These are phyloP conservation scores for Drosophila kepulauana DNA, from an alignment of 1,140 invertebrate genomes.

Conservation along the genomic window DNA sequence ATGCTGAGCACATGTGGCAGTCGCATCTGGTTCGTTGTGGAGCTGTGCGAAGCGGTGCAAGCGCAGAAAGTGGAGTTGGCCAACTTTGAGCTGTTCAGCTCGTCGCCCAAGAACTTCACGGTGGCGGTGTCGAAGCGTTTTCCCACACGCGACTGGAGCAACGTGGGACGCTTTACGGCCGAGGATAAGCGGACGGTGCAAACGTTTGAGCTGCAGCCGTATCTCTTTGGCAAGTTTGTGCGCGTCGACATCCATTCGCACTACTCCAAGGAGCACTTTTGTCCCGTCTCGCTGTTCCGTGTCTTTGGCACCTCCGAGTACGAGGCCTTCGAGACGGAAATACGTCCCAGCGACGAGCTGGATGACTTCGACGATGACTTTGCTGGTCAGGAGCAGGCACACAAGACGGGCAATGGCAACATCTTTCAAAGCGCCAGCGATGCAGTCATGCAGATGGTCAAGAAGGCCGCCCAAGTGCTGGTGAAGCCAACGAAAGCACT, in stretches of 20 bases:
- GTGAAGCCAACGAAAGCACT: constrained; percentile 87
- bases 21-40: constrained; percentile 97
- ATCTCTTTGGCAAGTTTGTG: constrained; percentile 97
- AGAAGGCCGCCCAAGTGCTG: constrained; percentile 93
- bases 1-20: constrained; percentile 98
- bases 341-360: constrained; percentile 88
- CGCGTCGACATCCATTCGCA: constrained; percentile 96
- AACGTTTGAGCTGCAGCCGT: constrained; percentile 91
- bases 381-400: constrained; percentile 78
- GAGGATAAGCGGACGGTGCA: constrained; percentile 95
- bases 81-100: constrained; percentile 99
- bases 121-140: constrained; percentile 95
- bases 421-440: constrained; percentile 94
- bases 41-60: constrained; percentile 98
- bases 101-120: constrained; percentile 95
- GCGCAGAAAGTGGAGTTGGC: constrained; percentile 97
- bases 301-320: constrained; percentile 97
- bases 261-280: constrained; percentile 98
- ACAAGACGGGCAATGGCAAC: constrained; percentile 87
- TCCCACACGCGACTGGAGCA: constrained; percentile 96
- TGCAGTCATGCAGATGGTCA: constrained; percentile 94
- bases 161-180: constrained; percentile 94
- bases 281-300: constrained; percentile 96
- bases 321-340: constrained; percentile 93
- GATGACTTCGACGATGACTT: constrained; percentile 88